Conservation (phyloP, 1,140 invertebrate species). For the Polyergus mexicanus region DNA sequence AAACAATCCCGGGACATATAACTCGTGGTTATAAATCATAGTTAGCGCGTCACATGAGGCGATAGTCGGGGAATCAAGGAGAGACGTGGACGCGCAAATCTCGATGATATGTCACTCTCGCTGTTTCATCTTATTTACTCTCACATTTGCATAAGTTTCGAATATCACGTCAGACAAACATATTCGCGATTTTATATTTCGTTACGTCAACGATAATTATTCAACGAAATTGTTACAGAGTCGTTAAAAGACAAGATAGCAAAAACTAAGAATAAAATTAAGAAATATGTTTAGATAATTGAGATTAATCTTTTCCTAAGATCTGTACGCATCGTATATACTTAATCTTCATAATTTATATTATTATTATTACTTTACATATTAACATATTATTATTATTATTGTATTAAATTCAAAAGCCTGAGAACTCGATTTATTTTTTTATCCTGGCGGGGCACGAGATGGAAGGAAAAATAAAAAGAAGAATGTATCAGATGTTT, state of each 20-base stretch:
- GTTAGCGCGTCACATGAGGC: slow-evolving; percentile 35
- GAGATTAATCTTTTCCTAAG: no score
- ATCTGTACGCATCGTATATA: no score
- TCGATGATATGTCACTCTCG: slow-evolving; percentile 49
- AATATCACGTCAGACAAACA: not conserved
- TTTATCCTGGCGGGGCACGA: not conserved
- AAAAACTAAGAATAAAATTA: not conserved
- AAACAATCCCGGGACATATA: slow-evolving; percentile 37
- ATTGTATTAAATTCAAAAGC: not conserved
- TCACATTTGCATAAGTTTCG: slow-evolving; percentile 45
- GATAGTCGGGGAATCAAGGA: slow-evolving; percentile 33
- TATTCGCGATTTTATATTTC: not conserved
- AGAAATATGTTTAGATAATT: not conserved
- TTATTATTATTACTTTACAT: not conserved
- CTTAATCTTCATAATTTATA: not conserved
- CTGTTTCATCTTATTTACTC: slow-evolving; percentile 39
- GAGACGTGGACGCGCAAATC: slow-evolving; percentile 49
- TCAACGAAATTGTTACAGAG: not conserved
- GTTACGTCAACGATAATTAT: not conserved
- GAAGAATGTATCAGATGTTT: slow-evolving; percentile 13
- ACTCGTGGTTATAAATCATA: slow-evolving; percentile 54
- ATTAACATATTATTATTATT: not conserved
- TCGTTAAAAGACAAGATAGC: not conserved
- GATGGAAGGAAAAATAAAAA: not conserved
- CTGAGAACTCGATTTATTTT: not conserved